Conservation (phyloP, 2,113 vertebrate species). For the Nothocercus nigrocapillus region DNA sequence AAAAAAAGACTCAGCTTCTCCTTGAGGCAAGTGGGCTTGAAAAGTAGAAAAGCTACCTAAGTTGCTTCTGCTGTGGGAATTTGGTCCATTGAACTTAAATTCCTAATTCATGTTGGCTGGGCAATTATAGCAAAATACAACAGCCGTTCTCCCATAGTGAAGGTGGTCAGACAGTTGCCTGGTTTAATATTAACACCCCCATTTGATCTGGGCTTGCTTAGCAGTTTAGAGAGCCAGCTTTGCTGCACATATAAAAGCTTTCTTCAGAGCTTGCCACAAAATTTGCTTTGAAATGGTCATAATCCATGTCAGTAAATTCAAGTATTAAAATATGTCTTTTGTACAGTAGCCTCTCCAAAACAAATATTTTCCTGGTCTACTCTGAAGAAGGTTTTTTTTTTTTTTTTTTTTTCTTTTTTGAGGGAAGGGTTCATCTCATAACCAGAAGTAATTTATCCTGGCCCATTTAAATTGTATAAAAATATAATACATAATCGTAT, state of each 20-base stretch:
- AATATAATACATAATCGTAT: not conserved
- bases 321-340: not conserved
- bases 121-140: not conserved
- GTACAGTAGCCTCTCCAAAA: not conserved
- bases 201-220: not conserved
- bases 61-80: not conserved
- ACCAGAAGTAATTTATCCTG: not conserved
- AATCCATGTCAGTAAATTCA: not conserved
- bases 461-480: not conserved
- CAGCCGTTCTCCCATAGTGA: not conserved
- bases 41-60: fast-evolving
- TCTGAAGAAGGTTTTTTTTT: not conserved
- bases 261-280: not conserved
- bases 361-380: constrained; percentile 11
- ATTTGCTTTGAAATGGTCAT: not conserved
- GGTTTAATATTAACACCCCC: not conserved
- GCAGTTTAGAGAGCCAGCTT: not conserved
- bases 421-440: constrained; percentile 9
- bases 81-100: not conserved
- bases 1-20: not conserved
- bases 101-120: not conserved
- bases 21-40: not conserved
- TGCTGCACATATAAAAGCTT: not conserved
- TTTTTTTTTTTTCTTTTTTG: too few relatives aligned
- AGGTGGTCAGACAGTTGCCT: not conserved